Evolutionary conservation across 2,797 vertebrate genomes (phyloP).

Genomic region (Sternarchorhynchus goeldii): DNA sequence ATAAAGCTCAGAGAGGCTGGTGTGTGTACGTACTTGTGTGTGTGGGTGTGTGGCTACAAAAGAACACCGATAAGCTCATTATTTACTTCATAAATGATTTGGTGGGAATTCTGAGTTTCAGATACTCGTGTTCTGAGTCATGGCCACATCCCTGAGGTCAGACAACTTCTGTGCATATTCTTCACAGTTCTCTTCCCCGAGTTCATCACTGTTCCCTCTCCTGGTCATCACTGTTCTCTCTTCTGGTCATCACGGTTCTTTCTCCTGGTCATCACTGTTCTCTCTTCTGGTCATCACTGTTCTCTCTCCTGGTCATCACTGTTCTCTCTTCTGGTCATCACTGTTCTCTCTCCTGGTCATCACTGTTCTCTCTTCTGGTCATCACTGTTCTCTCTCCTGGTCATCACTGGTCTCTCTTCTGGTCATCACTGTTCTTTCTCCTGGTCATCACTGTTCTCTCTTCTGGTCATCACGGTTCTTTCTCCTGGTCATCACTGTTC

Average conservation of each 20-base stretch:
- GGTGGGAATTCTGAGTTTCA: neutral
- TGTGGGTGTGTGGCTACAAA: neutral
- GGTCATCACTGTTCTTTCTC: neutral
- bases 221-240: too few species aligned
- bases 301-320: too few species aligned
- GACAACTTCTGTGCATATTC: too few species aligned
- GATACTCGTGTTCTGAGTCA: neutral
- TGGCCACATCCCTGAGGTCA: too few species aligned
- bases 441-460: neutral
- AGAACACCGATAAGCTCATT: neutral
- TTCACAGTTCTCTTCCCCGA: too few species aligned
- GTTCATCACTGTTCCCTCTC: too few species aligned
- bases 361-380: too few species aligned
- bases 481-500: neutral
- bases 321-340: too few species aligned
- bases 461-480: neutral
- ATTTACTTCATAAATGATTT: neutral
- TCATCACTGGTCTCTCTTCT: neutral
- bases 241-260: too few species aligned
- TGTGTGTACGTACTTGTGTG: constrained; percentile 1
- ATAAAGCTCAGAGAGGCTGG: neutral
- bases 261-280: too few species aligned
- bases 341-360: too few species aligned
- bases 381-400: neutral
- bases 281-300: too few species aligned